Percentiles rank a stretch among this genome's conserved stretches.
phyloP scores from a whole-genome alignment of 1,140 invertebrate genomes.

The Caenorhabditis tropicalis region DNA sequence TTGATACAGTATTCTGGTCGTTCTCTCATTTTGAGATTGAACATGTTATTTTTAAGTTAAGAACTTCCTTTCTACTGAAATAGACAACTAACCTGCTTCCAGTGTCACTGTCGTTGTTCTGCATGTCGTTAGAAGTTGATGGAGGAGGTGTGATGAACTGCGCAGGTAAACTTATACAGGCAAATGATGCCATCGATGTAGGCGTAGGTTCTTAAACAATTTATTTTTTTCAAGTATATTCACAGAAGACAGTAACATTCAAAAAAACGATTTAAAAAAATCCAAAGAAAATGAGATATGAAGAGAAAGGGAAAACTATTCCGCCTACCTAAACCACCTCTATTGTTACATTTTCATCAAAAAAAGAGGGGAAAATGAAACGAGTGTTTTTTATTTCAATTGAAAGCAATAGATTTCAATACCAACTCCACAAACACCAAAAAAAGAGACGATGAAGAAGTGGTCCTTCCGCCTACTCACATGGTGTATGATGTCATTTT shows the following conservation, averaged over 20 bases:
- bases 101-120: background rate
- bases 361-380: background rate
- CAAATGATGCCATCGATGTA: background rate
- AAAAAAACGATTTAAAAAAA: background rate
- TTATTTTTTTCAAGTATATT: too few species aligned
- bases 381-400: background rate
- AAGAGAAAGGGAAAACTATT: background rate
- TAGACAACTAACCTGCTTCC: conserved; percentile 1
- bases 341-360: background rate
- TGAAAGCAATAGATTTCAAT: background rate
- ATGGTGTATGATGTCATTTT: conserved; percentile 40
- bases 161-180: background rate
- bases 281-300: background rate
- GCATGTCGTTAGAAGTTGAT: background rate
- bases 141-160: conserved; percentile 12
- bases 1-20: too few species aligned
- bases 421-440: conserved; percentile 19
- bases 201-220: background rate
- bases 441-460: background rate
- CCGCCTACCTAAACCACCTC: background rate
- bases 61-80: background rate
- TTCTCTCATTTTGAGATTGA: too few species aligned
- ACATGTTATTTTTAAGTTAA: too few species aligned
- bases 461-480: conserved; percentile 40
- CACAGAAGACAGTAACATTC: background rate